Evolutionary conservation across 2,888 invertebrate genomes (phyloP).

Genomic region (Drosophila anceps): DNA sequence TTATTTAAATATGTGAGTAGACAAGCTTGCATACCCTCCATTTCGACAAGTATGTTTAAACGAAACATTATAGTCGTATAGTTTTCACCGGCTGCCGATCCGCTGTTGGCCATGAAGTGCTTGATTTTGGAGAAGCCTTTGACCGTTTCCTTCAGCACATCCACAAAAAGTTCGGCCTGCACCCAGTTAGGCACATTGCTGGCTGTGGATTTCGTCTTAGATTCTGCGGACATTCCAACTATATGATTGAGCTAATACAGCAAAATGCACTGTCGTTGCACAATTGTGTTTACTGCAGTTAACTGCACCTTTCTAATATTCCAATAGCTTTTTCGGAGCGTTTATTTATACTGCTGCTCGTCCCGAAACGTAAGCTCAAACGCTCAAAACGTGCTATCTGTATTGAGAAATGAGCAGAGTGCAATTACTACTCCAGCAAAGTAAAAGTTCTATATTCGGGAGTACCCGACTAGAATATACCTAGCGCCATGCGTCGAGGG

Average conservation of each 20-base stretch:
- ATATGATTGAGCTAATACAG: neutral
- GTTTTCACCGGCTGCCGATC: constrained; percentile 77
- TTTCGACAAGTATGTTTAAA: constrained; percentile 63
- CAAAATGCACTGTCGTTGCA: neutral
- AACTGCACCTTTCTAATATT: constrained; percentile 13
- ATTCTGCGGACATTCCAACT: constrained; percentile 27
- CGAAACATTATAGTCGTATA: constrained; percentile 80
- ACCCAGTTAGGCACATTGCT: constrained; percentile 56
- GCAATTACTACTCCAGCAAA: neutral
- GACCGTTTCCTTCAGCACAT: constrained; percentile 44
- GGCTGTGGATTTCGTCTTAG: constrained; percentile 1
- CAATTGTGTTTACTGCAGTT: neutral
- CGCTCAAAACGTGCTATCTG: constrained; percentile 9
- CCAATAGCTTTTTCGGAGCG: neutral
- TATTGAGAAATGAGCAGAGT: constrained; percentile 1
- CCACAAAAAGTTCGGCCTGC: constrained; percentile 48
- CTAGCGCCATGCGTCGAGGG: neutral
- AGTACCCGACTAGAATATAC: neutral
- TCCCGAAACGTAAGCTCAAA: neutral
- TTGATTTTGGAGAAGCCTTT: constrained; percentile 43
- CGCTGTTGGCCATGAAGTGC: constrained; percentile 49
- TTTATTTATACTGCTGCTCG: constrained; percentile 16
- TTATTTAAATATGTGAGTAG: neutral
- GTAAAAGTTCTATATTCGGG: neutral
- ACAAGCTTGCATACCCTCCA: constrained; percentile 56